phyloP scores from a whole-genome alignment of 2,113 vertebrate genomes.

The Neotragus pygmaeus region DNA sequence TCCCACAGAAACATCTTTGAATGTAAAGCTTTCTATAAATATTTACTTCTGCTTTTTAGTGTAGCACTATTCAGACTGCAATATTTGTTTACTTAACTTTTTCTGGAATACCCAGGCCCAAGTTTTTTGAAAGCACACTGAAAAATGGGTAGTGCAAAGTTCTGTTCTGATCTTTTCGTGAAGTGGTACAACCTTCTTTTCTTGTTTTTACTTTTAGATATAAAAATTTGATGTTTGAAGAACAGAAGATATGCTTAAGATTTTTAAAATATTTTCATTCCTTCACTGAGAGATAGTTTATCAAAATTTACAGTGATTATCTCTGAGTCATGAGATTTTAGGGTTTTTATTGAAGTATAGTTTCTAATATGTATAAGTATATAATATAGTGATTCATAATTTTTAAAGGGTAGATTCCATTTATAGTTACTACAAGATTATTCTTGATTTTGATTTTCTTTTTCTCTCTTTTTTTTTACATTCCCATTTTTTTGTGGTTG shows the following conservation, averaged over 20 bases:
- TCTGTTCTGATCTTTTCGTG: background rate
- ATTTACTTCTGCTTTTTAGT: background rate
- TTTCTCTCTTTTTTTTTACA: background rate
- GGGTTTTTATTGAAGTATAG: background rate
- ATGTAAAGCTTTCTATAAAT: background rate
- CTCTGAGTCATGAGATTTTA: background rate
- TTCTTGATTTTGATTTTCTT: background rate
- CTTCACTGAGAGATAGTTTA: background rate
- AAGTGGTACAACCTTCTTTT: background rate
- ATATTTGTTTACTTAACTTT: background rate
- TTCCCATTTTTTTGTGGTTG: background rate
- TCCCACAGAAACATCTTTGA: background rate
- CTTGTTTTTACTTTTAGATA: background rate
- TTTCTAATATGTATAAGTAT: background rate
- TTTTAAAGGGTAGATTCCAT: background rate
- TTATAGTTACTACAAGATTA: background rate
- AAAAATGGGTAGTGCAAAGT: background rate
- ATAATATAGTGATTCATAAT: background rate
- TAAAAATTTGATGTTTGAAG: background rate
- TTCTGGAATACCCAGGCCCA: background rate
- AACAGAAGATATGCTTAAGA: background rate
- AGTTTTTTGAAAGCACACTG: background rate
- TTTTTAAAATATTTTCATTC: background rate
- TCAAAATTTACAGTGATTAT: background rate
- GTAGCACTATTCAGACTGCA: background rate